Evolutionary conservation across 2,797 vertebrate species (phyloP), one percentile per base, ranked within the genome.

Genomic region (Melanotaenia maccullochi): DNA sequence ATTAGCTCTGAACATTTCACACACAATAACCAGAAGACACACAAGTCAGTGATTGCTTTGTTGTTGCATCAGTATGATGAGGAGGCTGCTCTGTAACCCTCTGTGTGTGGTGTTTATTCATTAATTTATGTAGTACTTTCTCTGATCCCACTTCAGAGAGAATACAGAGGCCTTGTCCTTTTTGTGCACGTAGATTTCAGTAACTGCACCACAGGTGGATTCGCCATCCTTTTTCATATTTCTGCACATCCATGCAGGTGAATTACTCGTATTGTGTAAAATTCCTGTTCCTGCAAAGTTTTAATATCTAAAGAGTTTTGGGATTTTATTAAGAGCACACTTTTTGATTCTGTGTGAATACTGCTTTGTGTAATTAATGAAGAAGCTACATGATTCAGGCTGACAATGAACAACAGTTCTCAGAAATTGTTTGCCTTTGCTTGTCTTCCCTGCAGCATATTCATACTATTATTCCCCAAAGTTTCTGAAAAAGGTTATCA

Each of bases 141-240:
- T 95, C 92, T 93, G 93, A 94, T 94, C 93, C 80, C 51, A 89
- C 93, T 94, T 95, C 94, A 94, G 86, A 94, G 87, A 89, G 92
- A 95, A 93, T 93, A 91, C 88, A 90, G 90, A 93, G 89, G 71
- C 79, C 75, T 64, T 20, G 76, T 91, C 81, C 82, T 89, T 70
- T 87, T 65, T 76, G 54, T 70, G 83, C 78, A 57, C 35, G 63
- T 61, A 78, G 69, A 85, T 83, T 61, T 51, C 69, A 85, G 78
- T 82, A 78, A 52, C 70, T 74, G 72, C 71, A 74, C 78, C 60
- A 64, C 77, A 68, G 73, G 72, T 76, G 78, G 60, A 71, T 77
- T 61, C 67, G 70, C 75, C 71, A 55, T 52, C 11, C 44, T 57
- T 67, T 68, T 73, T 61, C 33, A 67, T 25, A 0, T 54, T 42